Evolutionary conservation across 1,140 invertebrate genomes (phyloP).

Genomic region (Solenopsis invicta): DNA sequence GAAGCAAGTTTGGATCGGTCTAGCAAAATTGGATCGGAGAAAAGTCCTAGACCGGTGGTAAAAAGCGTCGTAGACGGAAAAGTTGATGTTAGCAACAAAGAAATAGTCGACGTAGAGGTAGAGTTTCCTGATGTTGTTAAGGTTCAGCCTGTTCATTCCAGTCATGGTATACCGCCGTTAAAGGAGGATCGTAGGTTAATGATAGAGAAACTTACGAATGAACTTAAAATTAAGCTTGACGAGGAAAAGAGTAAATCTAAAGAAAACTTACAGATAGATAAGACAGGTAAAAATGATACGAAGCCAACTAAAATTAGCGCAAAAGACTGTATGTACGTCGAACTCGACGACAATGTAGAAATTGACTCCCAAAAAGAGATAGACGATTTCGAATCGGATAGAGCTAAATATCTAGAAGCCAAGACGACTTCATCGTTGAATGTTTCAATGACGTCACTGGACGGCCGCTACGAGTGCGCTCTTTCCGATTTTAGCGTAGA

Average conservation of each 20-base stretch:
- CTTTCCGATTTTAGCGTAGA: conserved; percentile 71
- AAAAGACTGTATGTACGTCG: background rate
- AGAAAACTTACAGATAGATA: conserved; percentile 22
- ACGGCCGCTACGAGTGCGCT: conserved; percentile 67
- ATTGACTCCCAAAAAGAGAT: background rate
- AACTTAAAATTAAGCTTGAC: background rate
- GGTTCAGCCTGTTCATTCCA: conserved; percentile 62
- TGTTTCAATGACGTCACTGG: conserved; percentile 18
- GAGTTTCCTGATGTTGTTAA: conserved; percentile 69
- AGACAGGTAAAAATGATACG: background rate
- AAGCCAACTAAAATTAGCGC: background rate
- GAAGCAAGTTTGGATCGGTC: conserved; percentile 3
- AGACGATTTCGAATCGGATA: conserved; percentile 14
- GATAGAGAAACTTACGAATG: conserved; percentile 17
- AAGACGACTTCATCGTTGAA: conserved; percentile 48
- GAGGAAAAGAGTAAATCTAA: conserved; percentile 1
- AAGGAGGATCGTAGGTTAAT: conserved; percentile 30
- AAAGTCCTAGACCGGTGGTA: background rate
- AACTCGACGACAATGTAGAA: background rate
- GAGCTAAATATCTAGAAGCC: background rate
- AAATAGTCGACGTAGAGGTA: conserved; percentile 20
- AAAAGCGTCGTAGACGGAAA: background rate
- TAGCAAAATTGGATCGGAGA: background rate
- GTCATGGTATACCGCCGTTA: background rate
- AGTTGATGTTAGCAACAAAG: conserved; percentile 13